Conservation (phyloP, 2,797 vertebrate genomes). For the Heterohyrax brucei region DNA sequence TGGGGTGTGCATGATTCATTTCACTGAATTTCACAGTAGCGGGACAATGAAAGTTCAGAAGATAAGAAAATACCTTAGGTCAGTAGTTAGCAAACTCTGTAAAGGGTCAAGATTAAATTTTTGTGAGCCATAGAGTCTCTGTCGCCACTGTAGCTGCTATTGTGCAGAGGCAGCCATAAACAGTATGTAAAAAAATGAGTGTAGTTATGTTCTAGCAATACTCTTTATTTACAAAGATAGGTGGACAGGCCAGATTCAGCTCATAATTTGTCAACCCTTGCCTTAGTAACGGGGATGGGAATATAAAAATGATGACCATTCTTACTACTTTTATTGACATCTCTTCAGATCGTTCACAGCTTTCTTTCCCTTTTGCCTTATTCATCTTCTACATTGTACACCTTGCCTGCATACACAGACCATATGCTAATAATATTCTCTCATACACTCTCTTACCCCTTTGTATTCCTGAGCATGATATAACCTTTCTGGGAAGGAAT, state of each 20-base stretch:
- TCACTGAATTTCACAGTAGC: not conserved
- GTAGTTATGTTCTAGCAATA: not conserved
- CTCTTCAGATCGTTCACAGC: not conserved
- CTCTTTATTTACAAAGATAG: not conserved
- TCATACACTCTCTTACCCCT: not conserved
- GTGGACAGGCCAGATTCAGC: not conserved
- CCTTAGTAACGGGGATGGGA: not conserved
- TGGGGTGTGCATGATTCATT: not conserved
- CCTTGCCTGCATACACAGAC: not conserved
- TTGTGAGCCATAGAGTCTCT: not conserved
- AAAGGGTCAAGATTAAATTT: not conserved
- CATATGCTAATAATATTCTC: not conserved
- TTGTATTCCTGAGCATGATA: conserved; percentile 19
- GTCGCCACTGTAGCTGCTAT: not conserved
- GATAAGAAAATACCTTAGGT: not conserved
- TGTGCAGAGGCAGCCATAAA: not conserved
- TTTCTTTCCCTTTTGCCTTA: not conserved
- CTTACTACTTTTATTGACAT: not conserved
- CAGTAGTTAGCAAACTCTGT: not conserved
- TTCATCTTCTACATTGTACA: conserved; percentile 37
- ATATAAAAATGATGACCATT: conserved; percentile 2
- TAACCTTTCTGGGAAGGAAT: conserved; percentile 55
- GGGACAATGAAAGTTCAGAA: conserved; percentile 16
- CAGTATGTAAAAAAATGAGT: not conserved
- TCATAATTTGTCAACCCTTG: not conserved